phyloP scores from a whole-genome alignment of 2,888 invertebrate species.

The Phyllotreta cruciferae region DNA sequence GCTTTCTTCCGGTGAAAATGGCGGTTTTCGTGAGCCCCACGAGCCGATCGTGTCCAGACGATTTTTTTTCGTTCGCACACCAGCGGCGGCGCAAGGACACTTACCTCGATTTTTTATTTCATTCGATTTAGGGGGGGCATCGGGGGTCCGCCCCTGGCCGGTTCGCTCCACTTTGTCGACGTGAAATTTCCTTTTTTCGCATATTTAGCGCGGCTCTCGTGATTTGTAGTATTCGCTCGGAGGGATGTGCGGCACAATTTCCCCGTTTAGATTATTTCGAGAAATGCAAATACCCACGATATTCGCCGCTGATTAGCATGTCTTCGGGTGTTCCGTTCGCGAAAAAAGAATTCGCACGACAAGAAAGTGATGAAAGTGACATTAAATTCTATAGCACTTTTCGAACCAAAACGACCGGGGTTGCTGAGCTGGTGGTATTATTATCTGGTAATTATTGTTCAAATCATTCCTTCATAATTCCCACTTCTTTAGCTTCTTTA shows the following conservation, averaged over 20 bases:
- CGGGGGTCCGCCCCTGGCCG: conserved; percentile 3
- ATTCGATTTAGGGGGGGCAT: background rate
- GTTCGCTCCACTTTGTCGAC: conserved; percentile 38
- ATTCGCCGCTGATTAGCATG: conserved; percentile 29
- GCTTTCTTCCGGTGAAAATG: no score
- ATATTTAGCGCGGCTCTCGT: conserved; percentile 35
- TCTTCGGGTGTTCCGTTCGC: conserved; percentile 26
- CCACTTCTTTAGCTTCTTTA: no score
- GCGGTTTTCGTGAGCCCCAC: no score
- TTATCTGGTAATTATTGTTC: no score
- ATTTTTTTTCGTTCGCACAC: no score
- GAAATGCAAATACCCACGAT: conserved; percentile 33
- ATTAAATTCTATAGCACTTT: background rate
- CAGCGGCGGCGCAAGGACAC: background rate
- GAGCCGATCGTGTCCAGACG: no score
- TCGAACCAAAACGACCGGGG: no score
- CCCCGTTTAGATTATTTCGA: conserved; percentile 31
- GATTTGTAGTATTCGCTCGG: conserved; percentile 32
- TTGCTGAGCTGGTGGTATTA: no score
- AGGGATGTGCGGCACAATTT: conserved; percentile 36
- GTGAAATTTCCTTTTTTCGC: conserved; percentile 34
- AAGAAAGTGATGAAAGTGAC: conserved; percentile 20
- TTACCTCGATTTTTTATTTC: background rate
- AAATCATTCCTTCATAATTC: no score
- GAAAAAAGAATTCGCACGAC: conserved; percentile 14